Conservation (phyloP, 2,888 invertebrate species). For the Tachina fera region DNA sequence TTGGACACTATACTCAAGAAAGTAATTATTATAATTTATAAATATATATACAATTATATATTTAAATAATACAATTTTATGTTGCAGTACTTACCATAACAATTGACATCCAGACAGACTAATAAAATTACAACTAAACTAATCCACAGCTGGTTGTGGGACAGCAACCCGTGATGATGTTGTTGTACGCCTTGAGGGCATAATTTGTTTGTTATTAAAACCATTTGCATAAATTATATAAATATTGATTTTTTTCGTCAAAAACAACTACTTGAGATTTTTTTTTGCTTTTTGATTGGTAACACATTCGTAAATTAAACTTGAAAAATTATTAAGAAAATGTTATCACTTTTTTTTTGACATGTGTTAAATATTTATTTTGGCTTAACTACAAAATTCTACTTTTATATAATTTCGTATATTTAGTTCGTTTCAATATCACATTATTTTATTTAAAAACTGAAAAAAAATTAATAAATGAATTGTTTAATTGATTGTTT, state of each 20-base stretch:
- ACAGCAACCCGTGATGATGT: slow-evolving; percentile 34
- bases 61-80: neutral
- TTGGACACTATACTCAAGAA: no score
- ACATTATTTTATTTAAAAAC: slow-evolving; percentile 64
- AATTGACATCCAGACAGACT: slow-evolving; percentile 74
- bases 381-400: slow-evolving; percentile 9
- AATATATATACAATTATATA: neutral
- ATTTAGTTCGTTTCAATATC: slow-evolving; percentile 56
- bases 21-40: neutral
- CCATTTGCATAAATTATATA: slow-evolving; percentile 60
- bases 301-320: slow-evolving; percentile 56
- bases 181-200: slow-evolving; percentile 36
- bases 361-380: slow-evolving; percentile 45
- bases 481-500: slow-evolving; percentile 14
- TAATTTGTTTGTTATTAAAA: slow-evolving; percentile 36
- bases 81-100: slow-evolving; percentile 74
- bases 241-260: slow-evolving; percentile 5
- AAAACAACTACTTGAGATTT: slow-evolving; percentile 34
- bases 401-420: slow-evolving; percentile 32
- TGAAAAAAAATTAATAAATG: slow-evolving; percentile 50
- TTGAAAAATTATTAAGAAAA: slow-evolving; percentile 44
- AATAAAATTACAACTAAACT: slow-evolving; percentile 71
- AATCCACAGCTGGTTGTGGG: slow-evolving; percentile 58
- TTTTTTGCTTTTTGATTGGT: slow-evolving; percentile 14
- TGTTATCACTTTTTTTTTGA: slow-evolving; percentile 54